Evolutionary conservation across 2,888 invertebrate species (phyloP), one percentile per base, ranked within the genome.

Genomic region (Rugalucina vietnamica): DNA sequence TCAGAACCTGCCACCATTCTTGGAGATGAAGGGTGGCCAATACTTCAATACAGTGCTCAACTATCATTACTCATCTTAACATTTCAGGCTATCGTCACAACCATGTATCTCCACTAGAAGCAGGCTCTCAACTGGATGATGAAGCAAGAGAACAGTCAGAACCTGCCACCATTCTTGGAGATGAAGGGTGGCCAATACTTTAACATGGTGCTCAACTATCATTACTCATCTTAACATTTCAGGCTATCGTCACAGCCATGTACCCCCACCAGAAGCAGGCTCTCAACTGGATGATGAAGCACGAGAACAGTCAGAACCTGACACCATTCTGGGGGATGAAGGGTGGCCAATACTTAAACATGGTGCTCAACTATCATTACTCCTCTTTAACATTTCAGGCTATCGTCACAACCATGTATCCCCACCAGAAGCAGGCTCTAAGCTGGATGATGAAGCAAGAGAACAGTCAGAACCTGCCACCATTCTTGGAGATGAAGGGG

Each of bases 61-160:
- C 34, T 89, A 84, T 72, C 85, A 83, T n/a, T n/a, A n/a, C n/a
- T n/a, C n/a, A n/a, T n/a, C n/a, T n/a, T n/a, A n/a, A n/a, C n/a
- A n/a, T 60, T 81, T 21, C 78, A 92, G 92, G 91, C 90, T 14
- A 85, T 92, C 21, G 39, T 27, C 10, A 89, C 91, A 24, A 70
- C 79, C 21, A 73, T 92, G 78, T 92, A 91, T 36, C 89, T 88
- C n/a, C 92, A 92, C 49, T 91, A 92, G 86, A 91, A 91, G 70
- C 91, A 91, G 72, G 92, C 92, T 18, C 77, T 92, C 27, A 79
- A 87, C 77, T 92, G 92, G 92, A 92, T 92, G 92, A 91, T 92
- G 27, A 60, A 79, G 50, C 79, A 87, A 43, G 92, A 92, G 76
- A 91, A 89, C 73, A 87, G 84, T 0, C 43, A 84, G n/a, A 83